Evolutionary conservation across 1,140 invertebrate species (phyloP), one percentile per base, ranked within the genome.

Genomic region (Aporrectodea caliginosa): DNA sequence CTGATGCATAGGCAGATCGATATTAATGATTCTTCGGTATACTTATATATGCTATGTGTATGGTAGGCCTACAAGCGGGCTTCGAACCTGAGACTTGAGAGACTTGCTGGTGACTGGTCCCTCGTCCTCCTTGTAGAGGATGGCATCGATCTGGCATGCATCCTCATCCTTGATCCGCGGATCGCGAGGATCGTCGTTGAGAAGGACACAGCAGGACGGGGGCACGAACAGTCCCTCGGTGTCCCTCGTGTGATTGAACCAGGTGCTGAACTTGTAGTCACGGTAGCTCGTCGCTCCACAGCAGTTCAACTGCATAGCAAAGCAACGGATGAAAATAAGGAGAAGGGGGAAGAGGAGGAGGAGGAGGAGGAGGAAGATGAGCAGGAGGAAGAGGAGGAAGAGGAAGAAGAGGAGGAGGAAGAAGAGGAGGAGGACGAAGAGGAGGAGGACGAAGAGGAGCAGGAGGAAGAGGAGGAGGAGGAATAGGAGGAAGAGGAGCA

Each of bases 161-260:
- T 72, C 72, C 2, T 72, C 70, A 34, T 75, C 35, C 31, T 32
- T 43, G 16, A 72, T 34, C 12, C 30, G 16, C 1, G 78, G 78
- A 0, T 72, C 14, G 16, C 30, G 22, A 0, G 72, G 72, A 34
- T 79, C 78, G 35, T 73, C 70, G 78, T 79, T 79, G 32, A 43
- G 32, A 22, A 79, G 78, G 69, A 79, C 78, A 33, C 78, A 79
- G 72, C 78, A 79, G 16, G 78, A 73, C 27, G 72, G 27, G 2
- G 78, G 78, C 33, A 79, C 78, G 32, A 58, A 79, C 32, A 79
- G 14, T 6, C 71, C 78, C 12, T 43, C 35, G 0, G 29, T 29
- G 6, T 14, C 31, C n/a, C 33, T 69, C 16, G 78, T 73, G 14
- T 79, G 70, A 71, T 79, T 79, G 78, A 35, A 79, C 78, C 78